A percentile compares a stretch with the other conserved stretches of the same genome.
Evolutionary conservation across 1,140 invertebrate species (phyloP).

Genomic region (Lordiphosa mommai): DNA sequence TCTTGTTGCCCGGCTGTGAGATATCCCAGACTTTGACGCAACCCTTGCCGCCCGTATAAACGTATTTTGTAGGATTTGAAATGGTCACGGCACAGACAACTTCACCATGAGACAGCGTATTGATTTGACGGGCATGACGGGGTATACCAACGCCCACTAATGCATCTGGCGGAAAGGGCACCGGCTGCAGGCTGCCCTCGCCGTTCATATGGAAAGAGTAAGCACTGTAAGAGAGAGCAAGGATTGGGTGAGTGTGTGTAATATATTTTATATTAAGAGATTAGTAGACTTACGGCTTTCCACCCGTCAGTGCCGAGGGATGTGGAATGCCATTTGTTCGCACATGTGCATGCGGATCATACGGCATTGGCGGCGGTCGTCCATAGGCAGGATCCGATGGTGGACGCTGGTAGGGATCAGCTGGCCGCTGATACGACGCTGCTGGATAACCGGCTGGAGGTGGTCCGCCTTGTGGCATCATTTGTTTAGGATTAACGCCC

Average conservation of each 20-base stretch:
- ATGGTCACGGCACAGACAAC: conserved; percentile 94
- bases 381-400: conserved; percentile 83
- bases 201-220: conserved; percentile 96
- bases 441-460: conserved; percentile 79
- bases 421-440: conserved; percentile 79
- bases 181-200: conserved; percentile 93
- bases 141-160: conserved; percentile 95
- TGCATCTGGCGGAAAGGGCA: conserved; percentile 97
- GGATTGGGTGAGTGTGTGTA: neutral
- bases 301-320: conserved; percentile 89
- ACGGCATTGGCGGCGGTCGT: conserved; percentile 84
- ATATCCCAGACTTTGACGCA: conserved; percentile 99
- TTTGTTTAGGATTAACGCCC: conserved; percentile 81
- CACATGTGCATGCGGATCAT: conserved; percentile 91
- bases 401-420: conserved; percentile 81
- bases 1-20: conserved; percentile 89
- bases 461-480: conserved; percentile 76
- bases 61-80: conserved; percentile 94
- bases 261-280: too few species aligned
- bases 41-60: conserved; percentile 99
- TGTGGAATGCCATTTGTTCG: conserved; percentile 82
- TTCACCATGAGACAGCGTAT: conserved; percentile 96
- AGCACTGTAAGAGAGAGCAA: conserved; percentile 83
- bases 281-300: conserved; percentile 94
- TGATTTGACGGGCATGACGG: conserved; percentile 92